These are phyloP conservation scores for Hippocampus zosterae DNA, from an alignment of 2,113 vertebrate species.

Conservation along the genomic window DNA sequence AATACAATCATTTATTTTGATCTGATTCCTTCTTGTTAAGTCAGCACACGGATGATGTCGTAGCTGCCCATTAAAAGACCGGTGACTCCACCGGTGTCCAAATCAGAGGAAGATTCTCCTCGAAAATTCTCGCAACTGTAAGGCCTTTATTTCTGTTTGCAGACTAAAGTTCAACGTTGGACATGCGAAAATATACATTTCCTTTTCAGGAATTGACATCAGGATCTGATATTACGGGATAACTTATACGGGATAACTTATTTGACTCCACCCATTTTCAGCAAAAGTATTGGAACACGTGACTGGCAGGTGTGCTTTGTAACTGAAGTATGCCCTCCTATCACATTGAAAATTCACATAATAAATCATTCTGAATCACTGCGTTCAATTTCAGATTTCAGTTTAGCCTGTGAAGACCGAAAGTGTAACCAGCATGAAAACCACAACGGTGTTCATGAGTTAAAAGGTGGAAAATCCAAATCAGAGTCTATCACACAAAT, in stretches of 20 bases:
- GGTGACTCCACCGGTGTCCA: not conserved
- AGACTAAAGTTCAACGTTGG: not conserved
- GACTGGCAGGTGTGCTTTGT: no score
- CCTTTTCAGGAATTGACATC: not conserved
- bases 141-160: not conserved
- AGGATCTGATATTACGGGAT: not conserved
- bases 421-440: no score
- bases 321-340: no score
- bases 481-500: no score
- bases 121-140: not conserved
- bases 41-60: not conserved
- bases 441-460: no score
- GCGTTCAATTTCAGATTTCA: no score
- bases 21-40: not conserved
- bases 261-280: not conserved
- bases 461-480: no score
- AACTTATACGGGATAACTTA: no score
- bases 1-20: not conserved
- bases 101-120: no score
- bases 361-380: no score
- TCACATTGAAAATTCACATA: no score
- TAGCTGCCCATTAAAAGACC: not conserved
- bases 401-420: no score
- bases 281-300: not conserved
- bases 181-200: not conserved